Percentiles rank a stretch among this genome's conserved stretches.
phyloP scores from a whole-genome alignment of 2,113 vertebrate genomes.

The Crotalus horridus region DNA sequence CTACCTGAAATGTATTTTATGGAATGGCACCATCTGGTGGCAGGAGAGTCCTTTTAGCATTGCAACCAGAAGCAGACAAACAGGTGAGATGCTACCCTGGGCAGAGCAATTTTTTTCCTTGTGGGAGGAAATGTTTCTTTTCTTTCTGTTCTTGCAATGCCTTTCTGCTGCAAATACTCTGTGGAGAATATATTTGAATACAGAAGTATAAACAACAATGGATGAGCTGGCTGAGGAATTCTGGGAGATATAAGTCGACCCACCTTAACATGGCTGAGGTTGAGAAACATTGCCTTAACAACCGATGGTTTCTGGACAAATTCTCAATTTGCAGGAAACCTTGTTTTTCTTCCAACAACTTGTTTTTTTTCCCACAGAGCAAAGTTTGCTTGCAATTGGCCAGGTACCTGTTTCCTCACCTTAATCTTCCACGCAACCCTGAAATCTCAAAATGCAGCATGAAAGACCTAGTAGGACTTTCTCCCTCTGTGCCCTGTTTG shows the following conservation, averaged over 20 bases:
- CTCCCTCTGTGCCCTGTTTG: slow-evolving; percentile 14
- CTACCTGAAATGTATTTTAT: background rate
- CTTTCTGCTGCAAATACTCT: background rate
- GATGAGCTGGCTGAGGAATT: background rate
- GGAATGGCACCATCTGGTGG: slow-evolving; percentile 6
- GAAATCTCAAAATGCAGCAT: background rate
- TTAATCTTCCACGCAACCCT: slow-evolving; percentile 9
- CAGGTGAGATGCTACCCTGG: background rate
- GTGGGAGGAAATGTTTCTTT: background rate
- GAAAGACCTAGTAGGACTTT: background rate
- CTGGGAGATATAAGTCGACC: background rate
- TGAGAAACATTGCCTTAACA: background rate
- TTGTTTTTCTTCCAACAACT: background rate
- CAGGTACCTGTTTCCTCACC: background rate
- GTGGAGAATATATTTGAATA: background rate
- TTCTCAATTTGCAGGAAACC: background rate
- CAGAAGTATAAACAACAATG: background rate
- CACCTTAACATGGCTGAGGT: background rate
- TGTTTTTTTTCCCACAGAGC: background rate
- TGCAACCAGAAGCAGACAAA: background rate
- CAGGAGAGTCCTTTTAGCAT: background rate
- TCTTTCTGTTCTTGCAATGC: too few species aligned
- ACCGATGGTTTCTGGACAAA: background rate
- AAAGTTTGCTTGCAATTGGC: background rate
- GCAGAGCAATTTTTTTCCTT: background rate